These are phyloP conservation scores for Papilio protenor DNA, from an alignment of 2,888 invertebrate genomes.

Conservation along the genomic window DNA sequence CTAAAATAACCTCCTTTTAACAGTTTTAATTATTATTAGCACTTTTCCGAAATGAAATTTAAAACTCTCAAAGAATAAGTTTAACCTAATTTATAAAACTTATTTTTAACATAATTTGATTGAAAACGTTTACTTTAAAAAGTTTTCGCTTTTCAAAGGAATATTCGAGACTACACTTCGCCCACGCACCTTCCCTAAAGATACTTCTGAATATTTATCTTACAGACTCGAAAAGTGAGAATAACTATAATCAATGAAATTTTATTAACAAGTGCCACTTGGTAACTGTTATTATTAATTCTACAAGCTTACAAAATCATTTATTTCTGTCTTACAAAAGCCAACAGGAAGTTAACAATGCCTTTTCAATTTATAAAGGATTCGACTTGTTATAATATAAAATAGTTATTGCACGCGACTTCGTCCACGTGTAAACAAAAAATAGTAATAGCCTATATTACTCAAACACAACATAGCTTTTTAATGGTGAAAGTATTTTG, in stretches of 20 bases:
- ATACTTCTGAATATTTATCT: constrained; percentile 22
- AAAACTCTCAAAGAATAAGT: neutral
- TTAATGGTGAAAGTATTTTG: too few relatives aligned
- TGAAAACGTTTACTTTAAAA: constrained; percentile 12
- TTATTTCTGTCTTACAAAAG: neutral
- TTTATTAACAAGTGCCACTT: constrained; percentile 14
- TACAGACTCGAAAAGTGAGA: constrained; percentile 24
- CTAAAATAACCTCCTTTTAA: neutral
- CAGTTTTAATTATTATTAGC: neutral
- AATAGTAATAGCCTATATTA: too few relatives aligned
- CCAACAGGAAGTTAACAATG: neutral
- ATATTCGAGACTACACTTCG: constrained; percentile 19
- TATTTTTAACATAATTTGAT: constrained; percentile 9
- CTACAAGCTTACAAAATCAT: neutral
- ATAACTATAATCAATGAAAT: constrained; percentile 19
- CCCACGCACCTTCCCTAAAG: constrained; percentile 26
- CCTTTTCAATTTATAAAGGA: neutral
- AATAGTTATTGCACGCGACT: too few relatives aligned
- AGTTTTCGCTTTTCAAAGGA: constrained; percentile 19
- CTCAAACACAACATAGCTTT: too few relatives aligned
- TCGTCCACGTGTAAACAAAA: too few relatives aligned
- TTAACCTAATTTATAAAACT: constrained; percentile 1
- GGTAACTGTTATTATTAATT: neutral
- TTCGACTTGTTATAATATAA: neutral
- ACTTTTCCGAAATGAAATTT: neutral